Evolutionary conservation across 37 sponge, comb jelly and placozoan species (phyloP), one percentile per base, ranked within the genome.

Genomic region (Bolinopsis microptera): DNA sequence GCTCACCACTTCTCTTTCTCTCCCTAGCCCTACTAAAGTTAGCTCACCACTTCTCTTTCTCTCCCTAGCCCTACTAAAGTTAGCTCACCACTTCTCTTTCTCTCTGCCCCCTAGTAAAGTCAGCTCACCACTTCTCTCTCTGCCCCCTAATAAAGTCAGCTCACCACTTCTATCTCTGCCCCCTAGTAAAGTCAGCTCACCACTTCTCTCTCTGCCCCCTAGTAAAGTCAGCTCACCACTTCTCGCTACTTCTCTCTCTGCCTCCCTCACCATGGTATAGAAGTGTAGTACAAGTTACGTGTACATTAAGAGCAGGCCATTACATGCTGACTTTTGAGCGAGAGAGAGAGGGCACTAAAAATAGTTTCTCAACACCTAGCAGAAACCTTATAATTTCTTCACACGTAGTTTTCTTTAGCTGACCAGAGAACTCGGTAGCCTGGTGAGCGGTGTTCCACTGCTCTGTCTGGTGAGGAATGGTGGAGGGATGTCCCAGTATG

Each of bases 261-360:
- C 41, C 94, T 94, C 69, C 67, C 0, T 83, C 77, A 95, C 26
- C 75, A n/a, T 48, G 61, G 61, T 48, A 48, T 13, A 48, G 13
- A 13, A 18, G 61, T 48, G 61, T 48, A 48, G 61, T 48, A 48
- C n/a, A n/a, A n/a, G n/a, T n/a, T n/a, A n/a, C 61, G 61, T 48
- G 61, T 48, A 48, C 61, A 48, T 48, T 18, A 48, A 48, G 61
- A 48, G 61, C 61, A 48, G 61, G 9, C 61, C 61, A 48, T 48
- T 48, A 48, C 61, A 48, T 48, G 61, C 61, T 48, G 61, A 48
- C 61, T 48, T 48, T 48, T 48, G 61, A 48, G 61, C 61, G 61
- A 48, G 61, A 48, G 61, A 5, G 61, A 48, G 61, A 48, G 61
- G 61, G 61, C 13, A 48, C 61, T 48, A 48, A 48, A 48, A 48